phyloP scores from a whole-genome alignment of 2,888 invertebrate species.

The Drosophila mettleri region DNA sequence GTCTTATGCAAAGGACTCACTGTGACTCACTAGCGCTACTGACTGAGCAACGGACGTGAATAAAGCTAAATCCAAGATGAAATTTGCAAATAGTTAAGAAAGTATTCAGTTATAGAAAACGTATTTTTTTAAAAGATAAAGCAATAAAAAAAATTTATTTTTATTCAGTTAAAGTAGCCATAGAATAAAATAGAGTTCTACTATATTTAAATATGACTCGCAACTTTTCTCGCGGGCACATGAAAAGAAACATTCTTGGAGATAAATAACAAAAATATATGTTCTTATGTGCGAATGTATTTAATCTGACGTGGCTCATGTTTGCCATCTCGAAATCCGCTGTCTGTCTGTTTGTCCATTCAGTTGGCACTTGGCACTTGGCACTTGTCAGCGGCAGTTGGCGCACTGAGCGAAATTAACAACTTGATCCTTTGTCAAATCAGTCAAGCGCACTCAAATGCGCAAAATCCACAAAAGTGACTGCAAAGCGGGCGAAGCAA shows the following conservation, averaged over 20 bases:
- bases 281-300: conserved; percentile 6
- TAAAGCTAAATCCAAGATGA: neutral
- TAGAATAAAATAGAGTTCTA: neutral
- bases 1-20: conserved; percentile 7
- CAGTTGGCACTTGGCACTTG: conserved; percentile 15
- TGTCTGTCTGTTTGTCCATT: conserved; percentile 45
- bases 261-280: neutral
- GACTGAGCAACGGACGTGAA: neutral
- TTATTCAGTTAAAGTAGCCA: too few species aligned
- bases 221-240: neutral
- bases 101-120: too few species aligned
- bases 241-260: neutral
- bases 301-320: conserved; percentile 35
- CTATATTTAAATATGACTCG: neutral
- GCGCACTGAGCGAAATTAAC: conserved; percentile 69
- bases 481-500: conserved; percentile 38
- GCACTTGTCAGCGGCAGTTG: conserved; percentile 60
- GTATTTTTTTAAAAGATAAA: too few species aligned
- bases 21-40: conserved; percentile 11
- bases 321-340: conserved; percentile 42
- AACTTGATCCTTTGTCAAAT: conserved; percentile 82
- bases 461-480: conserved; percentile 57
- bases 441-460: conserved; percentile 73
- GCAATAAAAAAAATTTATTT: too few species aligned
- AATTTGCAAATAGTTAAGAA: neutral